Evolutionary conservation across 2,113 vertebrate species (phyloP), one percentile per base, ranked within the genome.

Genomic region (Poecile atricapillus): DNA sequence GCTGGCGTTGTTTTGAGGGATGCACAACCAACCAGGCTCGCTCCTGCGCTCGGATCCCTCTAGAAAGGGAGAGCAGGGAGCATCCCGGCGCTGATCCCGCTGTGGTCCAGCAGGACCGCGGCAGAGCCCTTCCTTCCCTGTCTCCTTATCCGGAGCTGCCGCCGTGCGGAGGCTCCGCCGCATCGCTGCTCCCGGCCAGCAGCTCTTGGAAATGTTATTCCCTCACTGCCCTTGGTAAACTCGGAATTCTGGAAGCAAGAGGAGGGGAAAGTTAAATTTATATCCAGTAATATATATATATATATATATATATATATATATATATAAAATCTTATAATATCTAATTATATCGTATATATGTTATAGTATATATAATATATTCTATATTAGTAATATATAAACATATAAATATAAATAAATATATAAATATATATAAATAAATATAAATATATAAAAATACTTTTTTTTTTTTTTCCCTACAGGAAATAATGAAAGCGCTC

Each of bases 111-210:
- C 53, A 21, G 41, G 44, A 13, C 7, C 2, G 11, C 19, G 28
- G n/a, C 11, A 5, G 3, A 12, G 58, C 28, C 44, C 6, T 67
- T 27, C 56, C 41, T 15, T 64, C 30, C n/a, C 23, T 3, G 13
- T 79, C 77, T 94, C 50, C 81, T 83, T 73, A 74, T 35, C 70
- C 37, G 14, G 82, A 94, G 76, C 86, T 95, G 97, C 96, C 96
- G 80, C 90, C 96, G 7, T 94, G 96, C 79, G 93, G 95, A 84
- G 70, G 18, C 7, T 53, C 21, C 8, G 10, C 71, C 1, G 59
- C 90, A 88, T 47, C 53, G 27, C 81, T 0, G 73, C 77, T 73
- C 39, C 62, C 28, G 13, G 43, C 53, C 80, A 5, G 22, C 0
- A 19, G 2, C 53, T 7, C 25, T 35, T 33, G 85, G 79, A 63